Base-by-base conservation (phyloP, 2,113 vertebrate species). In the Tyrannus savana region DNA sequence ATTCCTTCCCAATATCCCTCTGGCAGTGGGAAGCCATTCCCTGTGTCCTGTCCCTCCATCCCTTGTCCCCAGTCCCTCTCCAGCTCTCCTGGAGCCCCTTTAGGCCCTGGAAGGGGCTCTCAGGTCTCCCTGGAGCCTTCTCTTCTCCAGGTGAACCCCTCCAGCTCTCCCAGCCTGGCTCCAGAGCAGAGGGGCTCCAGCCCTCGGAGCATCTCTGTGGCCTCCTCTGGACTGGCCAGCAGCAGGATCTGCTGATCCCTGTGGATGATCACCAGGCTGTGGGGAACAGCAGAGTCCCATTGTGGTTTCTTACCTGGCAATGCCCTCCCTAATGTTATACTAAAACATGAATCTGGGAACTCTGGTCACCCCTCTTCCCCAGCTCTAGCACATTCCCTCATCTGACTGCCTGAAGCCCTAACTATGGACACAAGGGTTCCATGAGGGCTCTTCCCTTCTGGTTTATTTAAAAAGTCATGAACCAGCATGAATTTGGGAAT, bases 341-440 rank as follows among this genome's bases (percentile, higher is more conserved):
- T 47, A 7, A 37, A 53, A 39, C 2, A 1, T 3, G 1, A 14
- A 9, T 23, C n/a, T 22, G n/a, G n/a, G 47, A 30, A 14, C 37
- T 27, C 1, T 3, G 21, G 24, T 11, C 16, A 9, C 3, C 18
- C 4, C 3, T 27, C 39, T 14, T 1, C 41, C 59, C 31, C 73
- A 46, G 27, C 73, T 79, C n/a, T 5, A 58, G 19, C 14, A 2
- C 55, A 16, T 28, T 59, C 78, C 15, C 23, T 46, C 56, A 23
- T 27, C 9, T 15, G 18, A 18, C 35, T 35, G 41, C 64, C 64
- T 23, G 13, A 19, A 24, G 37, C 41, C 35, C 30, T 3, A 12
- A 5, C 46, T 19, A 5, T 1, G 47, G 64, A 9, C 35, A 35
- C 8, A 9, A 28, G 0, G 6, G 35, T 25, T 81, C 58, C 64